Base-by-base conservation (phyloP, 2,888 invertebrate species). In the Marasmarcha lunaedactyla region DNA sequence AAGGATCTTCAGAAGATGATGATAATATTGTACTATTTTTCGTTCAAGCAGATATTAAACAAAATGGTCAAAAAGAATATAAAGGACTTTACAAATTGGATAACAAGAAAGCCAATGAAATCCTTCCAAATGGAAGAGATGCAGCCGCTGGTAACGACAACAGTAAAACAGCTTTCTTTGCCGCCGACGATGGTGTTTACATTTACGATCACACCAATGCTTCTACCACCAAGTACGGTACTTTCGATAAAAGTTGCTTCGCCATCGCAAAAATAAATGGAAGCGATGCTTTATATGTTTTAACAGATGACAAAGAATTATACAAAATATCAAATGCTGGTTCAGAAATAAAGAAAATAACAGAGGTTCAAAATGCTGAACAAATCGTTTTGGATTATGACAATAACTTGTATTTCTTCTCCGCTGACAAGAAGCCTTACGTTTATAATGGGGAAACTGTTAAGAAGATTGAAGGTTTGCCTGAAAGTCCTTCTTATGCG, bases 291-390 rank as follows among this genome's bases (percentile, higher is more conserved):
- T 50, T 78, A 1, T 79, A 71, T 46, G 60, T 67, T 13, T 35
- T 79, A 1, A 70, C 68, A 3, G 59, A 62, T 15, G 54, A 64
- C 13, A 51, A 66, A 12, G 50, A 59, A 14, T 35, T 78, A 0
- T 74, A 59, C 47, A 71, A 67, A 51, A 67, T 77, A 0, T 61
- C 63, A 3, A 60, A 71, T 7, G 50, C 58, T 2, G 78, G 74
- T 1, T 63, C 52, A 0, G 59, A 55, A 13, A 72, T 70, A 34
- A 59, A 58, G 2, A 54, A 59, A 42, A 12, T 77, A 0, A 52
- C 59, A 0, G 52, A 55, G 3, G 50, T 69, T 2, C 52, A 50
- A 0, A 57, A 67, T 4, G 71, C 71, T 0, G 53, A 60, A 35
- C 55, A 71, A 49, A 63, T 79, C 0, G 55, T 64, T 14, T 27